Base-by-base conservation (phyloP, 2,888 invertebrate species). In the Congeria kusceri region DNA sequence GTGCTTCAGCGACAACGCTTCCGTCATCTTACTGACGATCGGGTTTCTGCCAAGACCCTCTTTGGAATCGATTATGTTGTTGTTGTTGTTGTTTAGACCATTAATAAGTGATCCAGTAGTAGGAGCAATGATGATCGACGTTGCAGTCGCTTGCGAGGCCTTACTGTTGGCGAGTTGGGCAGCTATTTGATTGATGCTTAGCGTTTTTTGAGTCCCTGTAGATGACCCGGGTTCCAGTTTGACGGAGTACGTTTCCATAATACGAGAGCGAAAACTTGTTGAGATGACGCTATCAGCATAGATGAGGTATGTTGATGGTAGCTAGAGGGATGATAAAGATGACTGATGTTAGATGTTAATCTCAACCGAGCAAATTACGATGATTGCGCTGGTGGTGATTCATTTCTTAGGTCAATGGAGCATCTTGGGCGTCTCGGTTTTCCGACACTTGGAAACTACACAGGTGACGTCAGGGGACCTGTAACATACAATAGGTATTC, bases 1-100 rank as follows among this genome's bases (percentile, higher is more conserved):
- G 62, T 80, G 80, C 29, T 80, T 80, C 32, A 80, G 53, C 0
- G 80, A 80, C n/a, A 80, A 62, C 9, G 72, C 80, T 57, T 80
- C 80, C 1, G 76, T 80, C 72, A 80, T 72, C 57, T 72, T 80
- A 0, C 72, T 63, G 3, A 76, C 64, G n/a, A 80, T 71, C 3
- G 71, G 46, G 20, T 72, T 67, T 15, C 67, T 32, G 11, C n/a
- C 13, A 2, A 53, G 20, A 20, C 53, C 25, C 20, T 53, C 53
- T 53, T 20, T 53, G 53, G 53, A 9, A 53, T 53, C 53, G 9
- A 25, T 25, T 9, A 23, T n/a, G 20, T 53, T 25, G 53, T 23
- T 53, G 25, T 53, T 53, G 53, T 53, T 53, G 32, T 64, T 72
- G 23, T 68, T 68, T 9, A 44, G 39, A 56, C 67, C 67, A 39